A percentile compares a stretch with the other conserved stretches of the same genome.
Evolutionary conservation across 2,113 vertebrate species (phyloP).

Genomic region (Okapia johnstoni): DNA sequence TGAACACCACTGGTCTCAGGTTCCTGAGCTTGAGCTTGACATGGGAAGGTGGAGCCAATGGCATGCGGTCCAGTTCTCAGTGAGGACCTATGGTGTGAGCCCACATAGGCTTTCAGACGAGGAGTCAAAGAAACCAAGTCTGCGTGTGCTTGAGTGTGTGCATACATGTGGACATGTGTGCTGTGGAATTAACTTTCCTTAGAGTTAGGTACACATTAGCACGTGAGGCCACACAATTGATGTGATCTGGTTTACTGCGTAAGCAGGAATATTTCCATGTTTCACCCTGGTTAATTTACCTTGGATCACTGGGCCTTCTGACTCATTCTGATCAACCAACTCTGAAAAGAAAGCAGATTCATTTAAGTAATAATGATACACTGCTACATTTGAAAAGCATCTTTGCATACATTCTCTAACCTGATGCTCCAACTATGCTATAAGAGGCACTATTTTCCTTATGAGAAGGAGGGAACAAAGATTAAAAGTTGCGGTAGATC

Average conservation of each 20-base stretch:
- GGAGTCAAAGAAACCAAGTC: background rate
- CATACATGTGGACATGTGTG: background rate
- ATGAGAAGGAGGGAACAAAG: background rate
- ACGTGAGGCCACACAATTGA: background rate
- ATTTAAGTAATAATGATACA: background rate
- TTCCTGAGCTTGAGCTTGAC: background rate
- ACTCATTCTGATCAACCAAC: constrained; percentile 75
- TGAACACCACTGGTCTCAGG: fast-evolving
- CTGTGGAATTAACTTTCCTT: background rate
- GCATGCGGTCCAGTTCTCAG: background rate
- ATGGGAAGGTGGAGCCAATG: background rate
- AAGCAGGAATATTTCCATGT: background rate
- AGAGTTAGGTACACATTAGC: background rate
- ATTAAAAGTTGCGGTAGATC: background rate
- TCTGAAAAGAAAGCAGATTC: constrained; percentile 72
- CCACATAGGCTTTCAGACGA: background rate
- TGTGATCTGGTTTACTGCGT: too few species aligned
- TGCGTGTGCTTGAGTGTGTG: too few species aligned
- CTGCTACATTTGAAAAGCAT: background rate
- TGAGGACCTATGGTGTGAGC: background rate
- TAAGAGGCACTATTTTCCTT: background rate
- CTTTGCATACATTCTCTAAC: background rate
- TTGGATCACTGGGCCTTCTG: constrained; percentile 71
- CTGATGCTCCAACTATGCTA: background rate
- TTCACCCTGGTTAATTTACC: constrained; percentile 61